A percentile compares a stretch with the other conserved stretches of the same genome.
These are phyloP conservation scores for Rhinolophus ferrumequinum DNA, from an alignment of 2,113 vertebrate genomes.

Conservation along the genomic window DNA sequence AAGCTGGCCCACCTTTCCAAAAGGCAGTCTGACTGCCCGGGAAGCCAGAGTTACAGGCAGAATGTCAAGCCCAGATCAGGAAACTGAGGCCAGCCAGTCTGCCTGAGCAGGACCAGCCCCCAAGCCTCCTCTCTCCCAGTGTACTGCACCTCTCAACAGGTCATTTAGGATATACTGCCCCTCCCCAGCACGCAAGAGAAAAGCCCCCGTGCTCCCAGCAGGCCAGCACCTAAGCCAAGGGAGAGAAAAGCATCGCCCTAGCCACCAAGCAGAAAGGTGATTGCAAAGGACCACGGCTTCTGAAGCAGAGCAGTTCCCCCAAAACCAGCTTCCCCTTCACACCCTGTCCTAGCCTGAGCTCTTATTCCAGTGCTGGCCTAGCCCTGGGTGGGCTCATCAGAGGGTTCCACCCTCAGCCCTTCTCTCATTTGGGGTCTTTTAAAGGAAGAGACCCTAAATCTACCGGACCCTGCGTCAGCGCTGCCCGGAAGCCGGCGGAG, in stretches of 20 bases:
- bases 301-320: constrained; percentile 43
- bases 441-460: neutral
- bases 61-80: neutral
- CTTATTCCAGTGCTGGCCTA: constrained; percentile 40
- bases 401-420: neutral
- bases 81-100: constrained; percentile 27
- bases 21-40: neutral
- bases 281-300: neutral
- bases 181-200: neutral
- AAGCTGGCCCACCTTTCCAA: constrained; percentile 24
- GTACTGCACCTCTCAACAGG: neutral
- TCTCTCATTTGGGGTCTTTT: neutral
- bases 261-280: neutral
- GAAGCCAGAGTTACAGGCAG: neutral
- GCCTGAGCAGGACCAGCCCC: neutral
- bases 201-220: neutral
- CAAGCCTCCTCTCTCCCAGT: neutral
- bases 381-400: neutral
- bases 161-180: neutral
- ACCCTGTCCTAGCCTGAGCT: neutral
- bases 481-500: neutral
- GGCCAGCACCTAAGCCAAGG: neutral
- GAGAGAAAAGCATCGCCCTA: neutral
- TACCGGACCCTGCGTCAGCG: neutral
- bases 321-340: constrained; percentile 58